Conservation (phyloP, 2,888 invertebrate genomes). For the Anorthoa munda region DNA sequence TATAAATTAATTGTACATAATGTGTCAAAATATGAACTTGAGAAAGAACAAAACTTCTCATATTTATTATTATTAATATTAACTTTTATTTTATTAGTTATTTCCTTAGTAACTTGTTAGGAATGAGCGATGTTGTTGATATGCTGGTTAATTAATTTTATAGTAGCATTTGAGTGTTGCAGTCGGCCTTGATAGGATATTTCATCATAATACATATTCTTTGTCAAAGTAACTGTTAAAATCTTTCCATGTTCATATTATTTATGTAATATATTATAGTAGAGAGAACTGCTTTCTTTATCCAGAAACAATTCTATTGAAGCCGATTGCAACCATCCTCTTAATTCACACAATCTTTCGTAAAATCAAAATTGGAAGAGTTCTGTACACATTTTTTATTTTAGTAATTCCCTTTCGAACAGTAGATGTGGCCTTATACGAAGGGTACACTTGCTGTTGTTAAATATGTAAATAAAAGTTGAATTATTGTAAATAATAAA, state of each 20-base stretch:
- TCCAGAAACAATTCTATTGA: conserved; percentile 57
- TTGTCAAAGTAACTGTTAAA: conserved; percentile 76
- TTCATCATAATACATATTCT: conserved; percentile 58
- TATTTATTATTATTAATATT: conserved; percentile 85
- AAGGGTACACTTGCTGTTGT: conserved; percentile 87
- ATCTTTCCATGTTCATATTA: conserved; percentile 76
- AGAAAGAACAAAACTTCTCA: conserved; percentile 87
- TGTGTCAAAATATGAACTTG: conserved; percentile 82
- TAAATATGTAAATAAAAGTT: conserved; percentile 91
- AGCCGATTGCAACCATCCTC: conserved; percentile 67
- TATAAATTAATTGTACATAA: conserved; percentile 84
- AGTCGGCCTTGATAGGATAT: conserved; percentile 72
- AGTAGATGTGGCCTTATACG: conserved; percentile 86
- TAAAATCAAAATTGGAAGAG: conserved; percentile 60
- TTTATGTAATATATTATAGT: conserved; percentile 76
- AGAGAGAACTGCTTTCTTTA: conserved; percentile 69
- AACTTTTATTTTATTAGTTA: conserved; percentile 74
- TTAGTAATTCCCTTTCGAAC: conserved; percentile 82
- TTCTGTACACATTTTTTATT: conserved; percentile 78
- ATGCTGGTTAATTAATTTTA: conserved; percentile 84
- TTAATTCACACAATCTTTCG: conserved; percentile 68
- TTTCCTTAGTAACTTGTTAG: conserved; percentile 80
- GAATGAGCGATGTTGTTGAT: conserved; percentile 82
- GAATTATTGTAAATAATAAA: conserved; percentile 90
- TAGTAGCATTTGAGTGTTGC: conserved; percentile 76